These are phyloP conservation scores for Rhagologus leucostigma DNA, from an alignment of 2,113 vertebrate species.

Conservation along the genomic window DNA sequence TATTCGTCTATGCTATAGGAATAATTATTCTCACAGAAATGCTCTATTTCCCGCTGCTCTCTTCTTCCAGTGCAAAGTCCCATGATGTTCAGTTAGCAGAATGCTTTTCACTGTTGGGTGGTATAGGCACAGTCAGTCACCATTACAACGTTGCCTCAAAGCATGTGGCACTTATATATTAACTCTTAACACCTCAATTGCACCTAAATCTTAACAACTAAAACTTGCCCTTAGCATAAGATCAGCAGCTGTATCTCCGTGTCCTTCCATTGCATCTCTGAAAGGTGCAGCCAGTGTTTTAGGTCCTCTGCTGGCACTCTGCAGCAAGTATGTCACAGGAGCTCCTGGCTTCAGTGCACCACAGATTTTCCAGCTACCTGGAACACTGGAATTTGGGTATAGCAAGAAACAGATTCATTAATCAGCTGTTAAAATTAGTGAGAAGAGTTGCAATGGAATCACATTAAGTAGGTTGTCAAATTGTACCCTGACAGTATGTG, in stretches of 20 bases:
- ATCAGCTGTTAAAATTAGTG: neutral
- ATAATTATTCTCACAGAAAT: neutral
- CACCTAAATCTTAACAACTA: neutral
- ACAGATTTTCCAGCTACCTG: neutral
- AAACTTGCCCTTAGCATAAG: neutral
- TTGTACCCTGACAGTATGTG: neutral
- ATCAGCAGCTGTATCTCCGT: neutral
- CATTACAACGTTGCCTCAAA: fast-evolving
- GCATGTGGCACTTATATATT: neutral
- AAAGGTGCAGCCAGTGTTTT: neutral
- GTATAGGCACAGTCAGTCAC: neutral
- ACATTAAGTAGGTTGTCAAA: neutral
- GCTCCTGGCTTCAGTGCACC: neutral
- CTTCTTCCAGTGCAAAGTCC: neutral
- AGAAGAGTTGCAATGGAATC: neutral
- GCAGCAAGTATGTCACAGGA: neutral
- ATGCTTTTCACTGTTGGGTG: neutral
- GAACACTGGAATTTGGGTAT: neutral
- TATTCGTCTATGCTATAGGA: neutral
- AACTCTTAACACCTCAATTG: neutral
- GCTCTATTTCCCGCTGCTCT: neutral
- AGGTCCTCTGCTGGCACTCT: neutral
- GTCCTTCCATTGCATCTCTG: neutral
- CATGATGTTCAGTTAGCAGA: neutral
- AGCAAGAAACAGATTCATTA: neutral